phyloP scores from a whole-genome alignment of 2,888 invertebrate species.

The Diadromus collaris region DNA sequence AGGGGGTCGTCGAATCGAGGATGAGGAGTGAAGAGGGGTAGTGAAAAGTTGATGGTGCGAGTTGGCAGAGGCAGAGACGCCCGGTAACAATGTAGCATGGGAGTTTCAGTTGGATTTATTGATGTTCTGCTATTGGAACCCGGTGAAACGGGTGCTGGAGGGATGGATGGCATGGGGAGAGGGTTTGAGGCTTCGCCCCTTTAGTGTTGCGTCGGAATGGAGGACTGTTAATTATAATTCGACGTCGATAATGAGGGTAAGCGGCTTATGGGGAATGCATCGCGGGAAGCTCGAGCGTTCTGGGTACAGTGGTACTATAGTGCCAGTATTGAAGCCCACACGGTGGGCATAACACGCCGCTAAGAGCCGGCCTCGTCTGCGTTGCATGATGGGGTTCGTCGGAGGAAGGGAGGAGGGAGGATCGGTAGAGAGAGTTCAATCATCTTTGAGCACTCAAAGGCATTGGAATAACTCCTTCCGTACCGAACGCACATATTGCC shows the following conservation, averaged over 20 bases:
- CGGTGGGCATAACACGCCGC: constrained; percentile 39
- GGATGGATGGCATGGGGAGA: neutral
- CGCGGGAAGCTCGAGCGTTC: constrained; percentile 55
- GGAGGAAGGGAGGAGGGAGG: neutral
- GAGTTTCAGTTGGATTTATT: constrained; percentile 56
- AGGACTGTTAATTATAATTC: constrained; percentile 74
- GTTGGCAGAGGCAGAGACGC: neutral
- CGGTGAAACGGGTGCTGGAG: constrained; percentile 17
- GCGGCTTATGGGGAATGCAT: constrained; percentile 70
- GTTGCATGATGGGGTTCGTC: neutral
- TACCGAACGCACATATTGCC: neutral
- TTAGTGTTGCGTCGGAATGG: constrained; percentile 50
- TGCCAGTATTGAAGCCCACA: constrained; percentile 43
- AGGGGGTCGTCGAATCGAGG: neutral
- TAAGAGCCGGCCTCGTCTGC: constrained; percentile 37
- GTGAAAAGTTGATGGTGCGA: constrained; percentile 25
- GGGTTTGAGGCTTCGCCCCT: constrained; percentile 32
- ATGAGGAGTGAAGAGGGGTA: constrained; percentile 16
- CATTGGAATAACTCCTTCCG: constrained; percentile 20
- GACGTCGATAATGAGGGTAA: constrained; percentile 75
- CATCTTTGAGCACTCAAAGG: constrained; percentile 68
- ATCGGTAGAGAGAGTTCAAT: constrained; percentile 63
- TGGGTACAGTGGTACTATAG: constrained; percentile 32
- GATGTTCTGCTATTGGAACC: constrained; percentile 58
- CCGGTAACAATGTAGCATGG: constrained; percentile 43